phyloP scores from a whole-genome alignment of 2,888 invertebrate genomes.

The Trichogramma dendrolimi region DNA sequence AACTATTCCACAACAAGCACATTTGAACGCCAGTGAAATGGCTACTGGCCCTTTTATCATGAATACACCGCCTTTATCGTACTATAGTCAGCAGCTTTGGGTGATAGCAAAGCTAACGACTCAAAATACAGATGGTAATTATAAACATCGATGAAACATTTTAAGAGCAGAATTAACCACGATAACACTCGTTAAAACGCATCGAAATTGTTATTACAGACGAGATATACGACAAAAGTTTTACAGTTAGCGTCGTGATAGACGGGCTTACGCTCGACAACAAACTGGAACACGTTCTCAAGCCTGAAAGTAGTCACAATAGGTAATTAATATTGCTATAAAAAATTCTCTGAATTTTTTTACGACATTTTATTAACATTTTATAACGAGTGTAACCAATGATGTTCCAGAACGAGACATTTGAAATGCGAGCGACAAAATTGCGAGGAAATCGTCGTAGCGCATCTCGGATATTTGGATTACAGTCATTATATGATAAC shows the following conservation, averaged over 20 bases:
- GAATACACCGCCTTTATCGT: conserved; percentile 78
- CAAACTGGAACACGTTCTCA: conserved; percentile 64
- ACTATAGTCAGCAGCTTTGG: conserved; percentile 92
- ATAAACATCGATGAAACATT: conserved; percentile 22
- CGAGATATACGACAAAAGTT: conserved; percentile 85
- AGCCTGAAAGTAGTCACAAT: conserved; percentile 66
- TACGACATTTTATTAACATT: neutral
- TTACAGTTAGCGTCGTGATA: conserved; percentile 78
- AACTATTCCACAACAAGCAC: conserved; percentile 60
- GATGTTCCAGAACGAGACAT: conserved; percentile 66
- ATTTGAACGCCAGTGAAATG: conserved; percentile 61
- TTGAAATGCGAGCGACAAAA: conserved; percentile 74
- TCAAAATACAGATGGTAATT: conserved; percentile 75
- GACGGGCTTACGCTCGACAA: conserved; percentile 78
- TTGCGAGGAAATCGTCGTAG: conserved; percentile 82
- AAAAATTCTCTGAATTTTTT: neutral
- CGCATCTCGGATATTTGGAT: conserved; percentile 86
- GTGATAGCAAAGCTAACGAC: conserved; percentile 80
- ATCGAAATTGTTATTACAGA: conserved; percentile 57
- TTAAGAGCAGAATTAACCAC: neutral
- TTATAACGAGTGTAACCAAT: neutral
- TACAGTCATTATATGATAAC: conserved; percentile 84
- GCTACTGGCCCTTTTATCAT: conserved; percentile 80
- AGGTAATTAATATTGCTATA: conserved; percentile 55
- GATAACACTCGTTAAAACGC: conserved; percentile 1